phyloP scores from a whole-genome alignment of 2,113 vertebrate genomes.

The Otis tarda region DNA sequence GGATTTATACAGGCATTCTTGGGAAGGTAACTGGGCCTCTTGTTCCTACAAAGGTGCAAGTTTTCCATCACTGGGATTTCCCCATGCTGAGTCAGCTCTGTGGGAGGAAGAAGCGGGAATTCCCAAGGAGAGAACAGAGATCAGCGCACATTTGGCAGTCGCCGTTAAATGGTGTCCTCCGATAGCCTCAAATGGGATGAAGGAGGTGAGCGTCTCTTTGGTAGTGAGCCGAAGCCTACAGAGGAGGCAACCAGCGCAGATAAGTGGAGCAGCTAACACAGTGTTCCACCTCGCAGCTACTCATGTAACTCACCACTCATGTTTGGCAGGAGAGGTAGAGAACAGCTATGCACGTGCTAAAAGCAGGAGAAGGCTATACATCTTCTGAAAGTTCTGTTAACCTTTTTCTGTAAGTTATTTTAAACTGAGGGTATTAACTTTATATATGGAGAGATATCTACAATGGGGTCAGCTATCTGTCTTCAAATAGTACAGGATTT shows the following conservation, averaged over 20 bases:
- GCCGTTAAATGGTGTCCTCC: neutral
- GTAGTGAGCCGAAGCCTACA: neutral
- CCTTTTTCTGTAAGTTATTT: neutral
- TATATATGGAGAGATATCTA: neutral
- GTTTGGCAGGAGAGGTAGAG: neutral
- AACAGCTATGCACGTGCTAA: neutral
- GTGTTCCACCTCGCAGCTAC: neutral
- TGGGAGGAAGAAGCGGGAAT: neutral
- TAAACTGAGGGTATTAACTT: neutral
- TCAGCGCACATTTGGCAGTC: neutral
- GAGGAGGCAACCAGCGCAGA: neutral
- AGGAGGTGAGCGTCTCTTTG: neutral
- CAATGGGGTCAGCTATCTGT: neutral
- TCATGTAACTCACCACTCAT: neutral
- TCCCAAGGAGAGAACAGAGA: neutral
- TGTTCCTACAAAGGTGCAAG: neutral
- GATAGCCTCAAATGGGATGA: neutral
- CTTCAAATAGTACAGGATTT: neutral
- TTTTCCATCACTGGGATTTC: neutral
- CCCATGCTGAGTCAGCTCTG: neutral
- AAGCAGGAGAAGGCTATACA: neutral
- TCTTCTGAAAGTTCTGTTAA: neutral
- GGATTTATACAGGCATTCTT: neutral
- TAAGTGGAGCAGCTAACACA: neutral
- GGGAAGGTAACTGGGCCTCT: neutral